A percentile compares a stretch with the other conserved stretches of the same genome.
These are phyloP conservation scores for Dorcus parallelipipedus DNA, from an alignment of 2,888 invertebrate species.

Conservation along the genomic window DNA sequence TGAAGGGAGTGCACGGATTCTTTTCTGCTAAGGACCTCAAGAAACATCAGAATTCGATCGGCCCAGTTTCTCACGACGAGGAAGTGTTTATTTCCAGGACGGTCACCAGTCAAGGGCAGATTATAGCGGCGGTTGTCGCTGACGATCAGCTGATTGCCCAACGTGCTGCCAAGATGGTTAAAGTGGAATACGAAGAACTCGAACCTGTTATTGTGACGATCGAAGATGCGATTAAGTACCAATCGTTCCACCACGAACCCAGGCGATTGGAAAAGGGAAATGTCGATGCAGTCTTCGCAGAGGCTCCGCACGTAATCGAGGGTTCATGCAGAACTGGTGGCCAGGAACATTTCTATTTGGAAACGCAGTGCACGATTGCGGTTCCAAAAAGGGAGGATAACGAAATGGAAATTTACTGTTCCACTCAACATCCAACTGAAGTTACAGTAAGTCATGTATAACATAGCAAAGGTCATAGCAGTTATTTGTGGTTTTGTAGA, in stretches of 20 bases:
- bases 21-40: conserved; percentile 75
- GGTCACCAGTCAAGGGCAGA: conserved; percentile 78
- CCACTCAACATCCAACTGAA: conserved; percentile 82
- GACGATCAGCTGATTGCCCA: conserved; percentile 76
- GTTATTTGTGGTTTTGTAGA: conserved; percentile 50
- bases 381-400: conserved; percentile 74
- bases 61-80: conserved; percentile 77
- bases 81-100: conserved; percentile 77
- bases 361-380: conserved; percentile 73
- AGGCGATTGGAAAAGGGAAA: conserved; percentile 64
- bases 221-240: conserved; percentile 78
- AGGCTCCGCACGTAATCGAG: conserved; percentile 71
- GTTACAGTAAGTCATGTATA: no score
- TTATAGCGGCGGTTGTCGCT: conserved; percentile 78
- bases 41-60: conserved; percentile 62
- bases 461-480: no score
- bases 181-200: conserved; percentile 78
- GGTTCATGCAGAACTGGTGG: conserved; percentile 80
- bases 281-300: conserved; percentile 62
- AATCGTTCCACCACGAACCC: conserved; percentile 67
- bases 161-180: conserved; percentile 75
- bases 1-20: conserved; percentile 80
- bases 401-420: conserved; percentile 81
- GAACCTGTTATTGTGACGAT: conserved; percentile 80
- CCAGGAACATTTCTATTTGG: conserved; percentile 96